These are phyloP conservation scores for Taphrorychus bicolor DNA, from an alignment of 2,888 invertebrate genomes.

Conservation along the genomic window DNA sequence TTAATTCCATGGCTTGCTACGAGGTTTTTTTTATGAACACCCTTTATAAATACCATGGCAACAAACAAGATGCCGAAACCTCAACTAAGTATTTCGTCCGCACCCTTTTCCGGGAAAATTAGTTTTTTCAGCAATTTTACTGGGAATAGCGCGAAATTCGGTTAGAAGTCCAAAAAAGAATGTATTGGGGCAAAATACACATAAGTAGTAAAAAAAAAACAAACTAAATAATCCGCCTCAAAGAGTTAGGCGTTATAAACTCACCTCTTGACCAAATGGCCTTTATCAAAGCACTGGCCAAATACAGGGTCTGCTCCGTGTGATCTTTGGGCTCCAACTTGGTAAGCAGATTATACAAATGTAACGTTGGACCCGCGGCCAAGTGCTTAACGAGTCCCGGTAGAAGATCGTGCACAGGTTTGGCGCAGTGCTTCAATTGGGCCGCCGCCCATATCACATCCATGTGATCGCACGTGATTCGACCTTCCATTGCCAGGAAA, in stretches of 20 bases:
- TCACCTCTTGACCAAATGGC: conserved; percentile 82
- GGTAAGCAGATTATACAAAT: conserved; percentile 86
- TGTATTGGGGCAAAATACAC: too few relatives aligned
- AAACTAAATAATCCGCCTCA: neutral
- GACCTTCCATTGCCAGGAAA: conserved; percentile 90
- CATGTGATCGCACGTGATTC: conserved; percentile 88
- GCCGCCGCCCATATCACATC: conserved; percentile 95
- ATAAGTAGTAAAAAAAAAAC: neutral
- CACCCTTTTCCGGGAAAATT: too few relatives aligned
- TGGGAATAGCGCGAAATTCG: too few relatives aligned
- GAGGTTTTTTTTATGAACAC: too few relatives aligned
- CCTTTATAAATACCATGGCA: too few relatives aligned
- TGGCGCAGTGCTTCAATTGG: conserved; percentile 92
- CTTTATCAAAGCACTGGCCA: conserved; percentile 89
- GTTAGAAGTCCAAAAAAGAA: too few relatives aligned
- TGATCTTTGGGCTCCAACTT: conserved; percentile 90
- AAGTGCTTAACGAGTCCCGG: conserved; percentile 90
- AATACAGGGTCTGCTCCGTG: conserved; percentile 90
- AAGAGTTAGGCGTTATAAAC: too few relatives aligned
- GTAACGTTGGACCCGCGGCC: conserved; percentile 86
- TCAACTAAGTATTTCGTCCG: too few relatives aligned
- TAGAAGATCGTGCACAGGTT: conserved; percentile 90
- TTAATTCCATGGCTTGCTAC: too few relatives aligned
- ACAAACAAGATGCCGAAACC: too few relatives aligned
- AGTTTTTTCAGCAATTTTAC: too few relatives aligned